phyloP scores from a whole-genome alignment of 2,113 vertebrate genomes.

The Bufo bufo region DNA sequence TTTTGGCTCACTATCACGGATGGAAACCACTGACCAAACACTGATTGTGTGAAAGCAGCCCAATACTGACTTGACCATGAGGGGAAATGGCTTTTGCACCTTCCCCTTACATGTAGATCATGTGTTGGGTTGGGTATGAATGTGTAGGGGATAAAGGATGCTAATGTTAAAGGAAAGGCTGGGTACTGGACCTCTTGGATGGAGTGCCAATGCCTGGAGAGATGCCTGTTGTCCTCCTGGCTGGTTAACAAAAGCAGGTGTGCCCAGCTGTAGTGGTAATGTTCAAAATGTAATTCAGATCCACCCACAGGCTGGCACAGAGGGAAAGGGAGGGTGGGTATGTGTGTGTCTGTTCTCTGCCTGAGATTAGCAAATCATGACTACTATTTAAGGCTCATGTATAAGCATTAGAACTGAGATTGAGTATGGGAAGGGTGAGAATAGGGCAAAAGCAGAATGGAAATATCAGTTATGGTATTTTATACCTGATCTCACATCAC shows the following conservation, averaged over 20 bases:
- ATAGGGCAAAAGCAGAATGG: not conserved
- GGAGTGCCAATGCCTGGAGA: not conserved
- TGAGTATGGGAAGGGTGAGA: slow-evolving; percentile 34
- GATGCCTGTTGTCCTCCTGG: not conserved
- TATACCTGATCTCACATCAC: not conserved
- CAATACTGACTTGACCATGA: too few relatives aligned
- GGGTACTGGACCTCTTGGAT: not conserved
- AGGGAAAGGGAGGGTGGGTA: not conserved
- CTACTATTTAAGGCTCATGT: slow-evolving; percentile 38
- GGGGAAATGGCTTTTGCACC: too few relatives aligned
- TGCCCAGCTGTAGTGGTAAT: slow-evolving; percentile 30
- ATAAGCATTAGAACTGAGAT: not conserved
- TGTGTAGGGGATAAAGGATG: not conserved
- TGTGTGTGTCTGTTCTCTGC: slow-evolving; percentile 18
- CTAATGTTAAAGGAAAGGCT: not conserved
- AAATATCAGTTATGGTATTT: not conserved
- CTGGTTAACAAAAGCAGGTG: slow-evolving; percentile 51
- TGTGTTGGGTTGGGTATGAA: not conserved
- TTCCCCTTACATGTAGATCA: not conserved
- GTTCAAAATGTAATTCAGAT: slow-evolving; percentile 9
- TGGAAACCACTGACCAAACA: too few relatives aligned
- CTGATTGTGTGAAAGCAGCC: too few relatives aligned
- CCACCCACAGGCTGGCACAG: slow-evolving; percentile 40
- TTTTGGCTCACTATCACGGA: too few relatives aligned
- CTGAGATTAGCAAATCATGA: slow-evolving; percentile 43